Percentiles rank a stretch among this genome's conserved stretches.
Conservation (phyloP, 2,888 invertebrate genomes). For the Leucophenga montana region DNA sequence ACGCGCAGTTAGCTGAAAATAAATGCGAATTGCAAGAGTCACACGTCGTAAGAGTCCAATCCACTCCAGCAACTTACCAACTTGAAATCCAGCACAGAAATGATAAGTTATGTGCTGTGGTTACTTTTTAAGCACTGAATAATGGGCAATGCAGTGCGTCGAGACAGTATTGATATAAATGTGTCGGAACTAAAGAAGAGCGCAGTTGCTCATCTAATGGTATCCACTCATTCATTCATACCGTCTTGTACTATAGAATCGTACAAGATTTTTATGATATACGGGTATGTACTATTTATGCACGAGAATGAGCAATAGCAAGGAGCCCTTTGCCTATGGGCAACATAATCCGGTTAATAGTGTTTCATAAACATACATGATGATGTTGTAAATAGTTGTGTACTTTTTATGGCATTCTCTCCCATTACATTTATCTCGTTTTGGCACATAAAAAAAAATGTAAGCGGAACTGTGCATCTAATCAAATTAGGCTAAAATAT, state of each 20-base stretch:
- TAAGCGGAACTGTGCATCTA: conserved; percentile 5
- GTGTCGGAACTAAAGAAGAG: neutral
- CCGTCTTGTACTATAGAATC: no score
- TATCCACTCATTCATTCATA: neutral
- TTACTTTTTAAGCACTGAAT: conserved; percentile 19
- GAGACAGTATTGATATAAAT: conserved; percentile 8
- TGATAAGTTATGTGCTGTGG: conserved; percentile 6
- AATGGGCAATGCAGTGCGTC: neutral
- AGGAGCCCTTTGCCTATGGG: neutral
- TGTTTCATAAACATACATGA: neutral
- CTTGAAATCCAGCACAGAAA: neutral
- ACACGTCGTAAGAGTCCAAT: neutral
- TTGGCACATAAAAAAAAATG: neutral
- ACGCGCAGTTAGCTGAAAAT: neutral
- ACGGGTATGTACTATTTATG: neutral
- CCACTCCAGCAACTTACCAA: neutral
- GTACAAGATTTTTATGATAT: conserved; percentile 2
- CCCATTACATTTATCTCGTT: neutral
- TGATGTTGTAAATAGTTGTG: no score
- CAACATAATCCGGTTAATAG: neutral
- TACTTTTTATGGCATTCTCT: conserved; percentile 1
- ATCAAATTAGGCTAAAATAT: conserved; percentile 10
- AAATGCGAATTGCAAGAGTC: neutral
- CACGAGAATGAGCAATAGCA: no score
- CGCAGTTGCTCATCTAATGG: no score